phyloP scores from a whole-genome alignment of 2,888 invertebrate genomes.

The Scotopteryx bipunctaria region DNA sequence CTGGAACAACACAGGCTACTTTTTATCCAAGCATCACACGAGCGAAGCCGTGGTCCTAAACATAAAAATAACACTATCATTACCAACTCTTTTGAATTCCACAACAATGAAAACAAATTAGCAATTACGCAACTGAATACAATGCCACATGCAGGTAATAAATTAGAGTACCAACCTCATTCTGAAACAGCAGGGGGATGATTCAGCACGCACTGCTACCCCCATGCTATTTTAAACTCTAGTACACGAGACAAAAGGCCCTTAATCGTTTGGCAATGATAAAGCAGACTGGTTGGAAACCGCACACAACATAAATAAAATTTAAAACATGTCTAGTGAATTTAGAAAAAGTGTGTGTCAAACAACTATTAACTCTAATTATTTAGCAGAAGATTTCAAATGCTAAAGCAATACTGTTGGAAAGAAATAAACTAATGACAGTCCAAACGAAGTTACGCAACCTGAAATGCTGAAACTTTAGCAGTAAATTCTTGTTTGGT shows the following conservation, averaged over 20 bases:
- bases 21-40: no score
- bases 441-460: constrained; percentile 11
- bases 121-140: constrained; percentile 18
- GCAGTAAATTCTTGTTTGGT: constrained; percentile 12
- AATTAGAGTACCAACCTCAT: constrained; percentile 27
- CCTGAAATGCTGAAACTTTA: constrained; percentile 12
- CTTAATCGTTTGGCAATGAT: constrained; percentile 3
- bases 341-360: not conserved
- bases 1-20: no score
- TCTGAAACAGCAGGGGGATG: constrained; percentile 25
- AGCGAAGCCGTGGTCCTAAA: not conserved
- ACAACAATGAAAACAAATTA: constrained; percentile 15
- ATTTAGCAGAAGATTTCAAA: not conserved
- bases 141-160: constrained; percentile 28
- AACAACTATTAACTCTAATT: not conserved
- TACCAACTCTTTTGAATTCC: constrained; percentile 11
- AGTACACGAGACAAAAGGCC: constrained; percentile 1
- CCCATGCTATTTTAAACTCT: not conserved
- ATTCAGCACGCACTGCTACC: constrained; percentile 19
- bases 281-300: not conserved
- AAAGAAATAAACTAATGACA: no score
- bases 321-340: not conserved
- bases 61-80: constrained; percentile 4
- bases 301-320: not conserved
- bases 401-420: not conserved